A percentile compares a stretch with the other conserved stretches of the same genome.
Evolutionary conservation across 2,113 vertebrate genomes (phyloP).

Genomic region (Rhinolophus sinicus): DNA sequence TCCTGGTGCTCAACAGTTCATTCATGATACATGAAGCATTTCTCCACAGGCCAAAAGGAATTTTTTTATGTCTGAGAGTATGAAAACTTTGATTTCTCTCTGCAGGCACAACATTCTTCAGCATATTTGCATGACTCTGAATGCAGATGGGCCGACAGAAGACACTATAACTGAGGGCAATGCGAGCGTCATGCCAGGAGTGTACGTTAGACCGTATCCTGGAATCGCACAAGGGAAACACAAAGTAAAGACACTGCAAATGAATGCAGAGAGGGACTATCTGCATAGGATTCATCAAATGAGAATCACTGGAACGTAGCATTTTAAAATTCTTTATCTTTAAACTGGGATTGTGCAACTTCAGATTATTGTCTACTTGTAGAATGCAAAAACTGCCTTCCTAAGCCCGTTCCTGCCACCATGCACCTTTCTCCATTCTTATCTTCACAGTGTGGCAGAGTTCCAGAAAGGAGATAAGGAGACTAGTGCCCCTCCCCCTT

Average conservation of each 20-base stretch:
- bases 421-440: not conserved
- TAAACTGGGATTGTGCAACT: not conserved
- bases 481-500: not conserved
- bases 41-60: not conserved
- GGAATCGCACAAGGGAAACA: not conserved
- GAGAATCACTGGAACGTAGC: not conserved
- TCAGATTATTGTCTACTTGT: not conserved
- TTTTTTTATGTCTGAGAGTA: conserved; percentile 4
- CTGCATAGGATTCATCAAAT: not conserved
- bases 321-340: conserved; percentile 9
- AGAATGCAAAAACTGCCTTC: conserved; percentile 35
- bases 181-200: not conserved
- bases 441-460: not conserved
- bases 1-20: not conserved
- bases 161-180: not conserved
- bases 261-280: not conserved
- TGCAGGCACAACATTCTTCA: not conserved
- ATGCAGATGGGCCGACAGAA: not conserved
- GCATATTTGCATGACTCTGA: not conserved
- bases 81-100: not conserved
- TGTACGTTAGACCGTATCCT: not conserved
- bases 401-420: not conserved
- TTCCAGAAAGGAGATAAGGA: not conserved
- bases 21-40: not conserved
- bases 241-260: not conserved